Conservation (phyloP, 2,888 invertebrate genomes). For the Cheilosia scutellata region DNA sequence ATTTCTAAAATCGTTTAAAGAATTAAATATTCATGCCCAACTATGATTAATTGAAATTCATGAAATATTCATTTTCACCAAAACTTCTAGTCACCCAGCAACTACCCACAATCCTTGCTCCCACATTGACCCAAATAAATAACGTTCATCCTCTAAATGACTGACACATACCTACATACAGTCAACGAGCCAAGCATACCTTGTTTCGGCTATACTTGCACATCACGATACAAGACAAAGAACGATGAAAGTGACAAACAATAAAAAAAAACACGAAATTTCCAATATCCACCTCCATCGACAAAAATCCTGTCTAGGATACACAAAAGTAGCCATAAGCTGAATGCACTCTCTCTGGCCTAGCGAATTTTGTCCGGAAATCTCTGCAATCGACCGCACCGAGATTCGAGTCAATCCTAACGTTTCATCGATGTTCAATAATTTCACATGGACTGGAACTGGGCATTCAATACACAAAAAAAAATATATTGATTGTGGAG, state of each 20-base stretch:
- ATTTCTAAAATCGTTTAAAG: background rate
- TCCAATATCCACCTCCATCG: constrained; percentile 3
- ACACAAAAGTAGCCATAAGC: constrained; percentile 13
- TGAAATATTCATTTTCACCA: background rate
- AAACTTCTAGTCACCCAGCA: background rate
- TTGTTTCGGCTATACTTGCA: background rate
- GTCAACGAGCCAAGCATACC: constrained; percentile 11
- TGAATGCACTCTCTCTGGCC: constrained; percentile 19
- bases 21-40: background rate
- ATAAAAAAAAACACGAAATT: background rate
- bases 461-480: background rate
- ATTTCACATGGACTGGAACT: background rate
- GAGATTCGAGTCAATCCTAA: constrained; percentile 12
- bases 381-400: constrained; percentile 32
- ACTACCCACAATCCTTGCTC: constrained; percentile 6
- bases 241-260: constrained; percentile 1
- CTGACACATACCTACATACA: constrained; percentile 13
- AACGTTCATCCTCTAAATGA: constrained; percentile 32
- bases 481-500: background rate
- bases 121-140: constrained; percentile 59
- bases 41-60: constrained; percentile 1
- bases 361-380: background rate
- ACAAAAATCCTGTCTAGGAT: constrained; percentile 42
- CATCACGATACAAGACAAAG: constrained; percentile 19
- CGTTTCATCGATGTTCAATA: constrained; percentile 40